Evolutionary conservation across 23 tunicate genomes (phyloP), one percentile per base, ranked within the genome.

Genomic region (Clavelina lepadiformis): DNA sequence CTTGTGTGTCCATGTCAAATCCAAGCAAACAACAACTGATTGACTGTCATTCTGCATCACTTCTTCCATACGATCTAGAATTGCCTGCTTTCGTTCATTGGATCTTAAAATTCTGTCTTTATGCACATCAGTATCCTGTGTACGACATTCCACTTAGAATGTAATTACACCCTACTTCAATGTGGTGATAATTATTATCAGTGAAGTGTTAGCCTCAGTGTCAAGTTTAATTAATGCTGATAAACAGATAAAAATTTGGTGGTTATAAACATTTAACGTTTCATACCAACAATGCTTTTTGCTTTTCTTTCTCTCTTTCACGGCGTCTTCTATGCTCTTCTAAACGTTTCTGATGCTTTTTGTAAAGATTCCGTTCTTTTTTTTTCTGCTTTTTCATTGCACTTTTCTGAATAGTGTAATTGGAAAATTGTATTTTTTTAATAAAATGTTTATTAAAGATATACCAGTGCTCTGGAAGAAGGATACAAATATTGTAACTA

Each of bases 11-110:
- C 97, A 89, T 0, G 89, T 60, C 64, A 89, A 45, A 70, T 89
- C 97, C 28, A 89, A 55, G 56, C 97, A 89, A 51, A 89, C 80
- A 22, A 56, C 67, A 5, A 89, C 15, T 27, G 70, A 19, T 8
- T 50, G 28, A 24, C 61, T 35, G 22, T 63, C 69, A 41, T 75
- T 58, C 3, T 38, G 20, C 88, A 89, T 75, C 2, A 76, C 97
- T 18, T 37, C 45, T 7, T 56, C 68, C 57, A 89, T 0, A 32
- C 70, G 63, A 3, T 37, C 65, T 5, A 8, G 37, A 7, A 65
- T 46, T 15, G 44, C 46, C 47, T 46, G 61, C n/a, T 63, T 72
- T 4, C 47, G 33, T 28, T 52, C 66, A 26, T 31, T 28, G 5
- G 7, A 65, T 7, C 76, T 65, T 29, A 47, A 1, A 31, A 50